Conservation (phyloP, 2,888 invertebrate species). For the Platycnemis pennipes region DNA sequence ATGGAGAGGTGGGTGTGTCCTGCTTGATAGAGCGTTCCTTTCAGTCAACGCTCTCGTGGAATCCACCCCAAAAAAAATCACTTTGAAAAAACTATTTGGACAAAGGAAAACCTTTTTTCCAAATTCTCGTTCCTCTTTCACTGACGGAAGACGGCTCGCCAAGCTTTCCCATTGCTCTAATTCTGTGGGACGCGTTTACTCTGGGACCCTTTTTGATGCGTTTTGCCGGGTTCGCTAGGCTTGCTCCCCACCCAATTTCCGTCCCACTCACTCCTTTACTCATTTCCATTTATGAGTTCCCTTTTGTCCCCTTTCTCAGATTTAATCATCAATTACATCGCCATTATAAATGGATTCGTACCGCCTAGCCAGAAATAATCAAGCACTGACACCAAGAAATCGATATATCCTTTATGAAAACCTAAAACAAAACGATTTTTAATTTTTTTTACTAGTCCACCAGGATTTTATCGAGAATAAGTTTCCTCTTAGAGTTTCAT, state of each 20-base stretch:
- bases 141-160: too few species aligned
- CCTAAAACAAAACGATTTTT: background rate
- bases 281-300: background rate
- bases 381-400: background rate
- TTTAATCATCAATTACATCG: background rate
- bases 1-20: background rate
- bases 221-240: too few species aligned
- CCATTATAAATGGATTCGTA: background rate
- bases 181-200: background rate
- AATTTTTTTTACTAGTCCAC: background rate
- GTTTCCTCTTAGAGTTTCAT: too few species aligned
- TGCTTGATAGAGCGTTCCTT: background rate
- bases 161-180: background rate
- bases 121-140: background rate
- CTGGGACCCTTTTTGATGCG: background rate
- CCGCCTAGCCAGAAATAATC: background rate
- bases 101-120: background rate
- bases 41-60: background rate
- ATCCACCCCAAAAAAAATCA: background rate
- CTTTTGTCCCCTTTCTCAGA: background rate
- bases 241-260: background rate
- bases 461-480: background rate
- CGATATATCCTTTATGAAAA: background rate
- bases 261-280: background rate
- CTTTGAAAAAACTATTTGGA: background rate